Conservation (phyloP, 2,888 invertebrate species). For the Antheraea yamamai region DNA sequence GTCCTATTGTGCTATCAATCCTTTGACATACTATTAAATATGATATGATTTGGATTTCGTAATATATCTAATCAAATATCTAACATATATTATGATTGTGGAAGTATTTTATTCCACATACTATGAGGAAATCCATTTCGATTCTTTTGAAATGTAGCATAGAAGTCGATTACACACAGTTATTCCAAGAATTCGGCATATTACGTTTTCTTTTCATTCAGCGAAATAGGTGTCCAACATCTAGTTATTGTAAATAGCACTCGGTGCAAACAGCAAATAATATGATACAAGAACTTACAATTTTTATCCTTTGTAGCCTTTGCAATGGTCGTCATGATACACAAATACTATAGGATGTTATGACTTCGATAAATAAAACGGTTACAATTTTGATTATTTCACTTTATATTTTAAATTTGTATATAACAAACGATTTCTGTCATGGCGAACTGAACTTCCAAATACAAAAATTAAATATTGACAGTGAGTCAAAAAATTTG, state of each 20-base stretch:
- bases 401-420: constrained; percentile 9
- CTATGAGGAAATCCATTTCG: neutral
- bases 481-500: neutral
- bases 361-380: constrained; percentile 44
- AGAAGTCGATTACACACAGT: neutral
- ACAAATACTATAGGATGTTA: constrained; percentile 32
- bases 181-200: neutral
- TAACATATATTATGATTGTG: neutral
- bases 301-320: constrained; percentile 66
- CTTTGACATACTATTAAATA: neutral
- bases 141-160: neutral
- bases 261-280: neutral
- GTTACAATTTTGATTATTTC: constrained; percentile 56
- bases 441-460: constrained; percentile 42
- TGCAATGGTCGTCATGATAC: constrained; percentile 57
- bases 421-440: constrained; percentile 11
- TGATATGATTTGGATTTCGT: neutral
- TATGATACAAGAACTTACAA: constrained; percentile 47
- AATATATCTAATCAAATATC: neutral
- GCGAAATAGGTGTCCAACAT: neutral
- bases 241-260: neutral
- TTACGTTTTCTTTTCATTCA: neutral
- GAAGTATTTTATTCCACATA: neutral
- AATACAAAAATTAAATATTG: constrained; percentile 42
- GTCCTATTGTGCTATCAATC: neutral